Evolutionary conservation across 2,797 vertebrate species (phyloP).

Genomic region (Toxotes lorentzi): DNA sequence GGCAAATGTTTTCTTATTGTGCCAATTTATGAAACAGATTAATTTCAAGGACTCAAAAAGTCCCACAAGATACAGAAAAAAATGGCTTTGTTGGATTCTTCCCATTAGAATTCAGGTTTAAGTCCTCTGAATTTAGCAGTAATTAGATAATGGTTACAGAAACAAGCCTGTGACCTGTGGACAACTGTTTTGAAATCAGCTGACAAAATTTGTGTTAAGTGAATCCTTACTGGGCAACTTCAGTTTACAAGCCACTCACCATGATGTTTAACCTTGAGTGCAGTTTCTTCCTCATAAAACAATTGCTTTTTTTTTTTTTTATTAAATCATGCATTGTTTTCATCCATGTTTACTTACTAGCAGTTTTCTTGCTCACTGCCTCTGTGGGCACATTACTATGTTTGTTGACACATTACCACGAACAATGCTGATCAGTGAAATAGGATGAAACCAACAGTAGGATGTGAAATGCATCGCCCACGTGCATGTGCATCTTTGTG

Average conservation of each 20-base stretch:
- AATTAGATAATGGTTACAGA: neutral
- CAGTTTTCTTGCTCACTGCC: neutral
- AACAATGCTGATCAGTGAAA: no score
- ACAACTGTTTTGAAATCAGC: neutral
- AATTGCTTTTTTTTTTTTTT: neutral
- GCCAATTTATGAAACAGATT: neutral
- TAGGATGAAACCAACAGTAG: neutral
- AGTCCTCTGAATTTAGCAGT: neutral
- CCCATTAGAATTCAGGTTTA: neutral
- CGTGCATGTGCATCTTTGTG: no score
- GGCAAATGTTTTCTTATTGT: neutral
- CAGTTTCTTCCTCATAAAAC: neutral
- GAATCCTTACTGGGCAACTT: neutral
- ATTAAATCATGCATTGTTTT: neutral
- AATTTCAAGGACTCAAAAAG: neutral
- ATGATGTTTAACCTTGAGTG: no score
- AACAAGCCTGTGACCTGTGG: neutral
- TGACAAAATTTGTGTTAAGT: neutral
- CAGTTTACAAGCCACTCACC: neutral
- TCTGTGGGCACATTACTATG: neutral
- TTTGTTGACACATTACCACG: neutral
- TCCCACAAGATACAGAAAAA: neutral
- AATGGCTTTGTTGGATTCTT: neutral
- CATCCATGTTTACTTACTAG: neutral
- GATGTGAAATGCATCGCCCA: neutral